phyloP scores from a whole-genome alignment of 2,797 vertebrate species.

The Crax fasciolata region DNA sequence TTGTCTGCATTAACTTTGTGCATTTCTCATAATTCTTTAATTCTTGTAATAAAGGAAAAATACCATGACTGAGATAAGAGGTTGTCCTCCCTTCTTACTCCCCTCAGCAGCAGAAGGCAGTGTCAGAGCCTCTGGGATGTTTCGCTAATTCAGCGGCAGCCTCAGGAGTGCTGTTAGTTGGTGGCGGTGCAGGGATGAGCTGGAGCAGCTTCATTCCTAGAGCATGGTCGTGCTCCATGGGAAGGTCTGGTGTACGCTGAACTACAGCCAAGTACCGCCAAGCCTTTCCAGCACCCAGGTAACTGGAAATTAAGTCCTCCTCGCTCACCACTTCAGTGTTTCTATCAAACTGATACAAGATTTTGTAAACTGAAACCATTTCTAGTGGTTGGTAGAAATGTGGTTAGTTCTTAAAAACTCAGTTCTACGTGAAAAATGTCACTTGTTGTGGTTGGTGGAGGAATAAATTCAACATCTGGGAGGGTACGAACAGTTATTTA shows the following conservation, averaged over 20 bases:
- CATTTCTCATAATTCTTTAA: constrained; percentile 66
- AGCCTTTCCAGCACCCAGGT: neutral
- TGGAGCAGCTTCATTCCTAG: constrained; percentile 12
- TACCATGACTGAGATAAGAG: constrained; percentile 47
- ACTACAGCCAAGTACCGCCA: neutral
- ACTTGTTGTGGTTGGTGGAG: neutral
- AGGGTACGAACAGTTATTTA: neutral
- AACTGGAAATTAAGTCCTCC: neutral
- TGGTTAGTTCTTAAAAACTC: neutral
- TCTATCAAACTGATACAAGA: neutral
- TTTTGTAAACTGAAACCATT: neutral
- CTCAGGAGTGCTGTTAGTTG: neutral
- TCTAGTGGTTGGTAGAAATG: neutral
- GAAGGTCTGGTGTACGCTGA: neutral
- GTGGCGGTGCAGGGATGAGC: neutral
- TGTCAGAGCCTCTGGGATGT: constrained; percentile 7
- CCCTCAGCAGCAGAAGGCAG: neutral
- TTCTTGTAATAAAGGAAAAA: constrained; percentile 70
- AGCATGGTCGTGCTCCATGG: neutral
- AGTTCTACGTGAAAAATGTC: neutral
- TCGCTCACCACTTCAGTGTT: neutral
- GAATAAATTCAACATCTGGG: neutral
- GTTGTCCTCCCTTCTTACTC: constrained; percentile 8
- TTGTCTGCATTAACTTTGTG: constrained; percentile 76
- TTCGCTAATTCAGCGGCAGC: neutral